Conservation (phyloP, 2,113 vertebrate genomes). For the Strix aluco region DNA sequence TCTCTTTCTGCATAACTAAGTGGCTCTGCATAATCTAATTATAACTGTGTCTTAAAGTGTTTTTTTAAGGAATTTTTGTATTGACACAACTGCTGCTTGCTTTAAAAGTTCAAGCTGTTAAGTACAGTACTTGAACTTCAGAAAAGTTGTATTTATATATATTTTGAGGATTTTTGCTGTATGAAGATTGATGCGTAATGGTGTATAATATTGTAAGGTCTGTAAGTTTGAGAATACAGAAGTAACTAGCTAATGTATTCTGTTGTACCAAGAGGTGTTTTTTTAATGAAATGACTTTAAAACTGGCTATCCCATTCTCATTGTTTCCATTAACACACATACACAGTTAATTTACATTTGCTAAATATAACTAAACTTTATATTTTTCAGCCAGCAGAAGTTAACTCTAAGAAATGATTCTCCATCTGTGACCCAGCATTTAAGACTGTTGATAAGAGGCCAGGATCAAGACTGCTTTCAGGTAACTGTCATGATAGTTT, state of each 20-base stretch:
- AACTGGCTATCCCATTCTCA: not conserved
- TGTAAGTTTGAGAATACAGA: not conserved
- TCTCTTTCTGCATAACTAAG: not conserved
- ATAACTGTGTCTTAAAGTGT: not conserved
- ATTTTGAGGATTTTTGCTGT: not conserved
- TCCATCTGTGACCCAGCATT: conserved; percentile 77
- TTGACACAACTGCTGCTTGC: not conserved
- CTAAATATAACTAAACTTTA: not conserved
- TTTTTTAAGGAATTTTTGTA: not conserved
- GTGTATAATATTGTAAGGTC: not conserved
- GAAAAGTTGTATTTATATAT: not conserved
- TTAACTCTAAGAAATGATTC: conserved; percentile 91
- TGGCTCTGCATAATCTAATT: not conserved
- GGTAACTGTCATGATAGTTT: conserved; percentile 68
- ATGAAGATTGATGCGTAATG: not conserved
- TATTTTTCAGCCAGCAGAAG: conserved; percentile 87
- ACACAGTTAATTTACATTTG: not conserved
- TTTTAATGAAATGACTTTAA: not conserved
- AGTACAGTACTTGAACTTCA: not conserved
- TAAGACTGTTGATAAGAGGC: conserved; percentile 89
- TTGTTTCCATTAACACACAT: not conserved
- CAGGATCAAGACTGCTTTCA: conserved; percentile 98
- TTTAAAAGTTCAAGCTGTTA: not conserved
- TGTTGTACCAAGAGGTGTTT: not conserved
- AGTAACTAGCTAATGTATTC: not conserved